phyloP scores from a whole-genome alignment of 2,113 vertebrate genomes.

The Pseudolaguvia tuberculata region DNA sequence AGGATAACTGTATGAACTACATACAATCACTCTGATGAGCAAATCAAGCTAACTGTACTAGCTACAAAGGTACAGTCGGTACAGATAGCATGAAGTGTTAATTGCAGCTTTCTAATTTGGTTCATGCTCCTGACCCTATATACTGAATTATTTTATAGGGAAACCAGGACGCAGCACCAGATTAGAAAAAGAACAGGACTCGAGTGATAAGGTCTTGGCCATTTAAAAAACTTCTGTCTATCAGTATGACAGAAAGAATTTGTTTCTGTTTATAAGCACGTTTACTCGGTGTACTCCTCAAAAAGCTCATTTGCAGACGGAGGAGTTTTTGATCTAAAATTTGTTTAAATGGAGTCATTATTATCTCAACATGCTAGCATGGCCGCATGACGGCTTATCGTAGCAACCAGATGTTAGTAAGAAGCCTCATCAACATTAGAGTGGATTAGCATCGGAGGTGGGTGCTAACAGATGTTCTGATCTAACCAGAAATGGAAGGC shows the following conservation, averaged over 20 bases:
- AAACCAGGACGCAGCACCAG: too few relatives aligned
- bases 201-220: not conserved
- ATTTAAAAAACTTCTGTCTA: not conserved
- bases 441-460: constrained; percentile 22
- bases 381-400: constrained; percentile 17
- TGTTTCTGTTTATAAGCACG: not conserved
- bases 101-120: too few relatives aligned
- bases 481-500: constrained; percentile 26
- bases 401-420: constrained; percentile 37
- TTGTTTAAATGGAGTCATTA: constrained; percentile 11
- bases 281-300: too few relatives aligned
- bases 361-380: constrained; percentile 2
- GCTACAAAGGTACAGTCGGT: too few relatives aligned
- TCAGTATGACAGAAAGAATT: not conserved
- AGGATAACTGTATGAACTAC: too few relatives aligned
- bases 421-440: constrained; percentile 6
- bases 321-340: not conserved
- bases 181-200: too few relatives aligned
- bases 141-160: too few relatives aligned
- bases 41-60: too few relatives aligned
- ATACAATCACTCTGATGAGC: too few relatives aligned
- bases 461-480: constrained; percentile 39
- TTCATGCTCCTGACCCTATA: too few relatives aligned
- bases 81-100: too few relatives aligned
- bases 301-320: not conserved